Percentiles rank a stretch among this genome's conserved stretches.
These are phyloP conservation scores for Candoia aspera DNA, from an alignment of 2,113 vertebrate genomes.

Conservation along the genomic window DNA sequence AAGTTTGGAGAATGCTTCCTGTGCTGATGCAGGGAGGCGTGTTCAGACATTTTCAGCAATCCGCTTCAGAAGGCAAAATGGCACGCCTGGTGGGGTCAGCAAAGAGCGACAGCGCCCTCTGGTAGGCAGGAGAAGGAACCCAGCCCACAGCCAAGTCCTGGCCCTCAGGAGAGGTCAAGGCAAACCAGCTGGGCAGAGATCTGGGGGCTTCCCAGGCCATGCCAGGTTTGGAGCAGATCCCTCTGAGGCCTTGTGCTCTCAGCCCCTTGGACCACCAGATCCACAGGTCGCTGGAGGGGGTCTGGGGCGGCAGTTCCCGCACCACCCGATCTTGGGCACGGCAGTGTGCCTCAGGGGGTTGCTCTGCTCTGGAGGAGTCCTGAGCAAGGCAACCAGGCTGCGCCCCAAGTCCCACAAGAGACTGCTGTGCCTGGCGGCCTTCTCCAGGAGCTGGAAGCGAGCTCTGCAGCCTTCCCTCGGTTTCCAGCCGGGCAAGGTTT, in stretches of 20 bases:
- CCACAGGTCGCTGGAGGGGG: rapidly evolving
- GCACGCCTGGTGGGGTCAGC: neutral
- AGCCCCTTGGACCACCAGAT: neutral
- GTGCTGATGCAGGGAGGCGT: rapidly evolving
- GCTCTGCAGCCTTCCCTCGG: neutral
- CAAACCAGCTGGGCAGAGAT: rapidly evolving
- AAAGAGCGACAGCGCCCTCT: neutral
- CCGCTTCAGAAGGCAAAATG: neutral
- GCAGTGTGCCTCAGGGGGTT: too few relatives aligned
- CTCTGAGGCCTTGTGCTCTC: neutral
- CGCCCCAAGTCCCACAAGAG: neutral
- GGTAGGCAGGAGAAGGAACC: neutral
- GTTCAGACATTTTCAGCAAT: neutral
- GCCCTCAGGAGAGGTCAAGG: neutral
- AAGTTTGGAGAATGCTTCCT: neutral
- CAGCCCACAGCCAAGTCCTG: neutral
- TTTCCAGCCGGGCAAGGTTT: neutral
- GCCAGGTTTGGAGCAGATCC: neutral
- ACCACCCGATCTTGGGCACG: neutral
- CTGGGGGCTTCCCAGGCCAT: neutral
- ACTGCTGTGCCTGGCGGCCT: neutral
- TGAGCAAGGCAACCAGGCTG: neutral
- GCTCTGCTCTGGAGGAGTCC: neutral
- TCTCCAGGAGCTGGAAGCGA: neutral
- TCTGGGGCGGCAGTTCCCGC: too few relatives aligned